Base-by-base conservation (phyloP, 1,140 invertebrate genomes). In the Aphaenogaster rudis region DNA sequence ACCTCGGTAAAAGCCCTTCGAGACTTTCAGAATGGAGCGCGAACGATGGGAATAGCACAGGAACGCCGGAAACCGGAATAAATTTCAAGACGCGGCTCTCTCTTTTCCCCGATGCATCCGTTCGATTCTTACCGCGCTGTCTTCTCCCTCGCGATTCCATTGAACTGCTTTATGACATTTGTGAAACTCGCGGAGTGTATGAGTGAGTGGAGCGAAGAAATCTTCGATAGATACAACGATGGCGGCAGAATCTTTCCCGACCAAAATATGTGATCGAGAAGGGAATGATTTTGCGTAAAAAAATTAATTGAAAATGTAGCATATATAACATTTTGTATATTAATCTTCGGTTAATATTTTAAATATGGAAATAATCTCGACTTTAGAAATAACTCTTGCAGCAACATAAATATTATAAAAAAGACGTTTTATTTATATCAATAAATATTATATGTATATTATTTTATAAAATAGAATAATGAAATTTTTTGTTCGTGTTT, bases 1-100 rank as follows among this genome's bases (percentile, higher is more conserved):
- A 71, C 13, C 3, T 6, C 13, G 66, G 50, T 84, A 84, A 76
- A 76, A 84, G 69, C 80, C 52, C 42, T 84, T 61, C 54, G 28
- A 84, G 42, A 52, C 42, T 61, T 45, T 45, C 13, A 81, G 21
- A 72, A 82, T 61, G 42, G 33, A 21, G 17, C 39, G 17, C 54
- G n/a, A 5, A 76, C 28, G 42, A 36, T 33, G 63, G 36, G 17
- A 59, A 59, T 36, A 42, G 52, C 28, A 11, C 7, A 9, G 28
- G 13, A 76, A 77, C n/a, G 36, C 7, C 72, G 36, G 28, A 33
- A 57, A 81, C 15, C 17, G 28, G 64, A 82, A 74, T 82, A 82
- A 61, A 74, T 84, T 74, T 74, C 54, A 45, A 28, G 7, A 61
- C n/a, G 39, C 52, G 33, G 2, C 15, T 52, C 6, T 61, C 80